Conservation (phyloP, 2,797 vertebrate species). For the Pseudochirops corinnae region DNA sequence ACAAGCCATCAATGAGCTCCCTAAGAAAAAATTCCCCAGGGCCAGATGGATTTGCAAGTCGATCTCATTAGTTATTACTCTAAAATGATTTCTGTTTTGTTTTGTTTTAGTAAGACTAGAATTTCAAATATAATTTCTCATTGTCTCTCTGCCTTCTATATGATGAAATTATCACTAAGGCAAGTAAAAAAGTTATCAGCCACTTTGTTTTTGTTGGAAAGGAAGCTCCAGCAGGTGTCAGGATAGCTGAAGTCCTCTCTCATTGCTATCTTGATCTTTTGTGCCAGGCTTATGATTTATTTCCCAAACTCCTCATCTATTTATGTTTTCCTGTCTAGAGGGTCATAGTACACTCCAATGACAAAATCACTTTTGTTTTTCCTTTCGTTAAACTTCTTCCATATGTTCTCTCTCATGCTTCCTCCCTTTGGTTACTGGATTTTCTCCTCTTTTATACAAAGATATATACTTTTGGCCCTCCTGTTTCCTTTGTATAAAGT, state of each 20-base stretch:
- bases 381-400: background rate
- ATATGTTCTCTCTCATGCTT: background rate
- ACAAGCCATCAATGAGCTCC: background rate
- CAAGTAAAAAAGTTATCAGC: background rate
- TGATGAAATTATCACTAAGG: background rate
- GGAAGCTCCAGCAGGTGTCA: background rate
- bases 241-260: background rate
- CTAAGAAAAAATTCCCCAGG: background rate
- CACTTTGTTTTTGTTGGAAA: background rate
- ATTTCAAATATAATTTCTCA: background rate
- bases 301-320: background rate
- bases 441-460: background rate
- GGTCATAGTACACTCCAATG: too few species aligned
- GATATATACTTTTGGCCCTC: background rate
- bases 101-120: background rate
- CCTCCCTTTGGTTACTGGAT: background rate
- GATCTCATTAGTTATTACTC: background rate
- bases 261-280: background rate
- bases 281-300: background rate
- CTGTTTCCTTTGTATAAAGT: background rate
- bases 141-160: background rate
- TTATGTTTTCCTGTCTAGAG: background rate
- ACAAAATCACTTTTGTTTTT: background rate
- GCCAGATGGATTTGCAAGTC: background rate
- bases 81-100: background rate